phyloP scores from a whole-genome alignment of 1,140 invertebrate genomes.

The Tetragnatha versicolor region DNA sequence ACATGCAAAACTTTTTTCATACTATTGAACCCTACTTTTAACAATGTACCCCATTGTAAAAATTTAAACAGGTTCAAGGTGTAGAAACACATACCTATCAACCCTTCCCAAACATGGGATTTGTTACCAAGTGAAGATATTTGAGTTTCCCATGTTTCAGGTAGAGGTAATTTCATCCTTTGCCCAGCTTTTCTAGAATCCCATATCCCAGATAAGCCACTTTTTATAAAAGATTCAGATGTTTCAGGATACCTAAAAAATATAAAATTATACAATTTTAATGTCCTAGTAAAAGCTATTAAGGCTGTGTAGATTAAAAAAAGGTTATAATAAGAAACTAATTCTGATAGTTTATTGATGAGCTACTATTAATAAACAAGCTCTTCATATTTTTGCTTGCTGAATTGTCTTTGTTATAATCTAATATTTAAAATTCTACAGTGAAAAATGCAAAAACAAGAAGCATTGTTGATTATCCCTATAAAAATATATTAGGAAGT shows the following conservation, averaged over 20 bases:
- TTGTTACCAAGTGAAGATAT: constrained; percentile 66
- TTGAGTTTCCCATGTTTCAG: constrained; percentile 69
- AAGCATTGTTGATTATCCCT: too few species aligned
- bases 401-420: too few species aligned
- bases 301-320: background rate
- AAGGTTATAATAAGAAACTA: background rate
- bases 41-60: too few species aligned
- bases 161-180: constrained; percentile 67
- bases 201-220: constrained; percentile 64
- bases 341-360: background rate
- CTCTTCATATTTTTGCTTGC: too few species aligned
- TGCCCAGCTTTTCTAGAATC: constrained; percentile 65
- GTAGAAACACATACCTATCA: constrained; percentile 43
- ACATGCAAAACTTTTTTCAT: too few species aligned
- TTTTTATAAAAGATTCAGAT: constrained; percentile 63
- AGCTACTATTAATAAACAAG: too few species aligned
- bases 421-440: too few species aligned
- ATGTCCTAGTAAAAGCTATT: too few species aligned
- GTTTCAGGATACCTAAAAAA: constrained; percentile 64
- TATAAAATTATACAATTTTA: background rate
- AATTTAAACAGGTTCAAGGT: too few species aligned
- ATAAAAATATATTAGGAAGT: background rate
- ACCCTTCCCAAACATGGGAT: constrained; percentile 63
- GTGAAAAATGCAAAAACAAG: too few species aligned
- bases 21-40: too few species aligned